Base-by-base conservation (phyloP, 2,113 vertebrate genomes). In the Microcebus lehilahytsara region DNA sequence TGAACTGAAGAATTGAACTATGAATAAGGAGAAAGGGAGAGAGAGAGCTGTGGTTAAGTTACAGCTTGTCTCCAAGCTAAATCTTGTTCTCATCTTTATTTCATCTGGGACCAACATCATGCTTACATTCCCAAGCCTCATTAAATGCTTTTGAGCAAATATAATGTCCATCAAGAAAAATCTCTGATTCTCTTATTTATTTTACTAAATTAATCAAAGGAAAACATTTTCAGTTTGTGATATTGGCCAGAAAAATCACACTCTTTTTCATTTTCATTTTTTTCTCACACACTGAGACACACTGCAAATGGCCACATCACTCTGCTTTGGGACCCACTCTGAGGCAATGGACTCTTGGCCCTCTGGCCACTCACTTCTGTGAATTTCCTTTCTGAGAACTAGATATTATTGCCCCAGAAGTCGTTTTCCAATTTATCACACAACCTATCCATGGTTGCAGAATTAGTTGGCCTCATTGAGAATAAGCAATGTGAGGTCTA, bases 301-400 rank as follows among this genome's bases (percentile, higher is more conserved):
- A 9, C 58, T 53, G 8, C 78, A 49, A 91, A 69, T 42, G 40
- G 77, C 64, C 74, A 34, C 58, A 71, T 83, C 4, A 2, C 85
- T 95, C 77, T 69, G 16, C 34, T 90, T 80, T 88, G 94, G 72
- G 90, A 67, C 74, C 64, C 22, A 56, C 30, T 90, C 77, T 72
- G 96, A 95, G 69, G 84, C 91, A 91, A 81, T 14, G 72, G 51
- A 69, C 60, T 91, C 72, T 95, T 96, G 89, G 75, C 56, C 69
- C 95, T 60, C 80, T 85, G 94, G 85, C 75, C 32, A 30, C 51
- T 95, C 66, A 88, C 85, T 96, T 97, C 96, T 89, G 78, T 95
- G 94, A 96, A 97, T 97, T 96, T 97, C 67, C 85, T 96, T 97
- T 97, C 96, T 97, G 95, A 95, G 97, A 97, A 97, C 66, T 88